Evolutionary conservation across 2,113 vertebrate species (phyloP).

Genomic region (Apus apus): DNA sequence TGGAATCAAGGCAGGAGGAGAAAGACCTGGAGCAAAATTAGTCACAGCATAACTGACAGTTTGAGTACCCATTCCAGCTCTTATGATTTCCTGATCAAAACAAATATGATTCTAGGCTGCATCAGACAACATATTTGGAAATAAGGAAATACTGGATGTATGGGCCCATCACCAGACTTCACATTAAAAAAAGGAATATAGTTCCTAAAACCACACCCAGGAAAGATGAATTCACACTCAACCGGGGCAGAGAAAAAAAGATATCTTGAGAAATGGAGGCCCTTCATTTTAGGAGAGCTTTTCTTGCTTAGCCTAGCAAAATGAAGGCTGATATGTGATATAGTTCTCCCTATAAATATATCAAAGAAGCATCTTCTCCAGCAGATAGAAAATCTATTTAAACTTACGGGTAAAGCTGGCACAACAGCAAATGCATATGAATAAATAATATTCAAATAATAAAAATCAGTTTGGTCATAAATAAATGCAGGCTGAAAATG

Average conservation of each 20-base stretch:
- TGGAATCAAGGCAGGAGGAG: neutral
- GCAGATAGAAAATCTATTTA: conserved; percentile 30
- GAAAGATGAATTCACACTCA: neutral
- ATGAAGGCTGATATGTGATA: conserved; percentile 36
- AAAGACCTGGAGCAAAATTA: neutral
- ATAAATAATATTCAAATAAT: conserved; percentile 63
- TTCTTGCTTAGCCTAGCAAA: conserved; percentile 46
- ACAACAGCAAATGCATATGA: neutral
- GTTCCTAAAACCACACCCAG: neutral
- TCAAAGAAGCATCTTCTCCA: conserved; percentile 35
- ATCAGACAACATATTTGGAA: neutral
- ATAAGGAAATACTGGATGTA: neutral
- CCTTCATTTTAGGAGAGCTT: neutral
- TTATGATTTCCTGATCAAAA: neutral
- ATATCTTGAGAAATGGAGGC: neutral
- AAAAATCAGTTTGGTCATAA: conserved; percentile 10
- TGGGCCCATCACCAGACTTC: neutral
- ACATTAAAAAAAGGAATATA: neutral
- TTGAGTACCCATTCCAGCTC: neutral
- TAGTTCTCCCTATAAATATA: conserved; percentile 48
- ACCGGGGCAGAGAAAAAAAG: neutral
- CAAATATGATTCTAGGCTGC: neutral
- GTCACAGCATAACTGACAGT: neutral
- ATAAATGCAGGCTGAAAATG: conserved; percentile 32
- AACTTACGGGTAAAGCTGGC: neutral